Percentiles rank a stretch among this genome's conserved stretches.
These are phyloP conservation scores for Synaphobranchus kaupii DNA, from an alignment of 2,797 vertebrate genomes.

Conservation along the genomic window DNA sequence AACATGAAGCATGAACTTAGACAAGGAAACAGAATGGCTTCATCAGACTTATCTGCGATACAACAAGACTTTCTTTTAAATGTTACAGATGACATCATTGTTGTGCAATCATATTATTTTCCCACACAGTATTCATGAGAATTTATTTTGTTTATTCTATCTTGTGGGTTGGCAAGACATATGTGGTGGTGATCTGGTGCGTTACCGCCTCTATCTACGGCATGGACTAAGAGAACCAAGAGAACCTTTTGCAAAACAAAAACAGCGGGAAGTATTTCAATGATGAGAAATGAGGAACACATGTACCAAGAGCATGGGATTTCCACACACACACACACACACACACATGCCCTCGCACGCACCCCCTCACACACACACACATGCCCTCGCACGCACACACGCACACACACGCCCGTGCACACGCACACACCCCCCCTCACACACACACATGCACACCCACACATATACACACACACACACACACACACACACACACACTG, in stretches of 20 bases:
- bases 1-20: background rate
- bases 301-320: conserved; percentile 31
- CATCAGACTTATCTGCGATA: background rate
- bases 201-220: background rate
- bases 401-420: no score
- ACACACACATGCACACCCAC: no score
- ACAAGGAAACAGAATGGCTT: background rate
- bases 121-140: background rate
- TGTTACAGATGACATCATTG: background rate
- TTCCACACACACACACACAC: background rate
- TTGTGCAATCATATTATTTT: background rate
- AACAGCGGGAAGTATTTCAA: conserved; percentile 39
- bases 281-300: conserved; percentile 52
- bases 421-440: no score
- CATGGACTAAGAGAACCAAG: conserved; percentile 7
- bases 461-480: background rate
- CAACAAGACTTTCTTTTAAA: background rate
- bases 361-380: no score
- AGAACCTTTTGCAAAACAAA: conserved; percentile 54
- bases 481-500: background rate
- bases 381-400: no score
- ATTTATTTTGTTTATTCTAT: conserved; percentile 5
- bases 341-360: no score
- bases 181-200: background rate
- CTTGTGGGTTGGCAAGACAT: background rate